Percentiles rank a stretch among this genome's conserved stretches.
Evolutionary conservation across 2,797 vertebrate genomes (phyloP).

Genomic region (Passerculus sandwichensis): DNA sequence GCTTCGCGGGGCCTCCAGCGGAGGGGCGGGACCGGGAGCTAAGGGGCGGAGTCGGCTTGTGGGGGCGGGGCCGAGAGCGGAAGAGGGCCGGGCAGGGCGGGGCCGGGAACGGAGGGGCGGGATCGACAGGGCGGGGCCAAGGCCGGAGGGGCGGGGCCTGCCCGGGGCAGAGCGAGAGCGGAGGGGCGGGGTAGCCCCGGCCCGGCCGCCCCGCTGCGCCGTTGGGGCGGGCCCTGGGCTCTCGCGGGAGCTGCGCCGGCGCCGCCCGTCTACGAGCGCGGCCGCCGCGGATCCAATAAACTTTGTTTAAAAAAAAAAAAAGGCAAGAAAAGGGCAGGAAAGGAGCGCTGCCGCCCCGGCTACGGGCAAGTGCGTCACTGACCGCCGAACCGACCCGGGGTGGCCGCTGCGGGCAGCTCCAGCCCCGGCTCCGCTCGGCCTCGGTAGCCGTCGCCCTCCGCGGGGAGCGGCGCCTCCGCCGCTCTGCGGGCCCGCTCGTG

Average conservation of each 20-base stretch:
- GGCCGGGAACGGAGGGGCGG: neutral
- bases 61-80: neutral
- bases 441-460: neutral
- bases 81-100: neutral
- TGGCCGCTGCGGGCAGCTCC: neutral
- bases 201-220: neutral
- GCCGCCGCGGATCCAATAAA: neutral
- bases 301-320: neutral
- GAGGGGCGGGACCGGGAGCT: neutral
- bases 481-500: neutral
- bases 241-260: constrained; percentile 34
- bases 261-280: neutral
- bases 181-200: neutral
- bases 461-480: neutral
- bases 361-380: neutral
- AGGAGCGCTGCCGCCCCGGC: fast-evolving
- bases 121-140: too few species aligned
- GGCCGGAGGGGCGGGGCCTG: neutral
- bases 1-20: neutral
- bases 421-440: neutral
- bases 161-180: neutral
- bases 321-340: neutral
- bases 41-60: fast-evolving
- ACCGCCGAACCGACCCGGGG: neutral
- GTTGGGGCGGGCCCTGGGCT: neutral